phyloP scores from a whole-genome alignment of 2,888 invertebrate genomes.

The Caenorhabditis auriculariae region DNA sequence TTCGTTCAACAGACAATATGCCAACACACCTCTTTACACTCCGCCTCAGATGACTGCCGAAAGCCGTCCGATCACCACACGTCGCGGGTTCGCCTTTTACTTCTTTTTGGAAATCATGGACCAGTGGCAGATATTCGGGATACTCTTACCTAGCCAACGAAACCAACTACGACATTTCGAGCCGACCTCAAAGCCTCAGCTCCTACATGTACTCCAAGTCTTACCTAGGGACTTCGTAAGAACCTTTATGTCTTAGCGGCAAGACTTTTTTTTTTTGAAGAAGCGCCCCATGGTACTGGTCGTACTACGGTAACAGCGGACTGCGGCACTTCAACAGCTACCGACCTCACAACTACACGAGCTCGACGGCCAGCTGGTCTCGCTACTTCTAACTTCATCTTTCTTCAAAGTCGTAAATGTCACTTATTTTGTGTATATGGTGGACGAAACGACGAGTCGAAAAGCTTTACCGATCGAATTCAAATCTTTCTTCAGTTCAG shows the following conservation, averaged over 20 bases:
- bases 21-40: constrained; percentile 46
- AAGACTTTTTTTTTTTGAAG: constrained; percentile 15
- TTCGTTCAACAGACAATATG: constrained; percentile 51
- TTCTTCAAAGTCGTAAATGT: constrained; percentile 7
- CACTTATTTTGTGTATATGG: too few species aligned
- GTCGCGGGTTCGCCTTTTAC: constrained; percentile 34
- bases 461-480: too few species aligned
- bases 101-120: not conserved
- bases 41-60: constrained; percentile 55
- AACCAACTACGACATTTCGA: constrained; percentile 54
- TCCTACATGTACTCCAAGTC: constrained; percentile 31
- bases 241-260: not conserved
- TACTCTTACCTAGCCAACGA: constrained; percentile 54
- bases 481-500: too few species aligned
- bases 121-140: constrained; percentile 47
- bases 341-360: constrained; percentile 50
- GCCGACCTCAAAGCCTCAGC: constrained; percentile 40
- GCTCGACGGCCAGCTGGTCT: constrained; percentile 36
- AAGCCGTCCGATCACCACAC: constrained; percentile 40
- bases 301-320: constrained; percentile 43
- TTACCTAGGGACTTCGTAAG: constrained; percentile 32
- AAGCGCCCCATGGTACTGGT: constrained; percentile 54
- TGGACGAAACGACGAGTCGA: too few species aligned
- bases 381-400: constrained; percentile 29
- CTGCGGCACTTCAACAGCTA: constrained; percentile 62